Percentiles rank a stretch among this genome's conserved stretches.
Conservation (phyloP, 2,797 vertebrate genomes). For the Schizopygopsis pylzovi region DNA sequence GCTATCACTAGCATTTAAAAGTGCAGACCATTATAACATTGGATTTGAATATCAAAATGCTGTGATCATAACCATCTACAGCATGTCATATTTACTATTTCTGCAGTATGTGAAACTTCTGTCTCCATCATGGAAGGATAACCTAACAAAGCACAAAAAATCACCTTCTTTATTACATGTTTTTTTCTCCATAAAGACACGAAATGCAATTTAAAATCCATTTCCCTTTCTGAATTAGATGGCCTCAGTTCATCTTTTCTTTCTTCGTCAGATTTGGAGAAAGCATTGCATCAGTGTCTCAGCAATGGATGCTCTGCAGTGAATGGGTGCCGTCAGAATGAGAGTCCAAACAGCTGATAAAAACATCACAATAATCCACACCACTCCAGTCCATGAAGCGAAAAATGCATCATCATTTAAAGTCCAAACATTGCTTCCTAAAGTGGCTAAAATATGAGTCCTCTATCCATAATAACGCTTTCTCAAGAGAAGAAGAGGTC, state of each 20-base stretch:
- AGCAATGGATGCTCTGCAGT: neutral
- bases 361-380: neutral
- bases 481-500: too few relatives aligned
- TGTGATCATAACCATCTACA: neutral
- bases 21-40: neutral
- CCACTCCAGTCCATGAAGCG: neutral
- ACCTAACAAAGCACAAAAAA: neutral
- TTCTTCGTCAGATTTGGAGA: neutral
- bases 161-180: neutral
- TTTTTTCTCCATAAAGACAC: neutral
- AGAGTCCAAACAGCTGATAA: neutral
- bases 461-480: too few relatives aligned
- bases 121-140: too few relatives aligned
- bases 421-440: neutral
- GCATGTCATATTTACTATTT: neutral
- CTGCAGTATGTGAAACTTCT: neutral
- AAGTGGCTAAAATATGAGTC: neutral
- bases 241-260: neutral
- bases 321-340: neutral
- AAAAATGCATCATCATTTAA: too few relatives aligned
- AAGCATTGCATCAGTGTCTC: neutral
- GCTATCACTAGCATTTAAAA: neutral
- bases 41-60: neutral
- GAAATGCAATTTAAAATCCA: neutral
- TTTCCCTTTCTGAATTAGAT: neutral